Conservation (phyloP, 2,113 vertebrate species). For the Vireo altiloquus region DNA sequence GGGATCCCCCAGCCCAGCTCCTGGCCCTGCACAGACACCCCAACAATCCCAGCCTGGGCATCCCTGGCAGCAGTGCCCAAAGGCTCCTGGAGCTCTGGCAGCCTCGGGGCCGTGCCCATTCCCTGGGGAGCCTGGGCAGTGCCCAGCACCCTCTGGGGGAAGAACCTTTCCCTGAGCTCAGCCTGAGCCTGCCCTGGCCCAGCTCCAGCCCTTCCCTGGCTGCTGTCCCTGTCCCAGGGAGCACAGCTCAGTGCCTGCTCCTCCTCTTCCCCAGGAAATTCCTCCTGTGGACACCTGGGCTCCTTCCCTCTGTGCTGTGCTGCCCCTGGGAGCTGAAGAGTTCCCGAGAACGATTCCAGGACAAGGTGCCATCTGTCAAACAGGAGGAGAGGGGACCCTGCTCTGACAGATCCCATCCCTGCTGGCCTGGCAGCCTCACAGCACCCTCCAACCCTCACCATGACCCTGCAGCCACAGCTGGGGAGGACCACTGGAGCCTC, state of each 20-base stretch:
- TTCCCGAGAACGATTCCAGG: background rate
- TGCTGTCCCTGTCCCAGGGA: background rate
- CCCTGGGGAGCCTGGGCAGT: background rate
- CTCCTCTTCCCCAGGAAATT: background rate
- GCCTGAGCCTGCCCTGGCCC: background rate
- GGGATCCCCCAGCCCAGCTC: accelerated
- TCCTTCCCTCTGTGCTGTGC: background rate
- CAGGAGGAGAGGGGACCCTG: background rate
- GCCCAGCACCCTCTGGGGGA: background rate
- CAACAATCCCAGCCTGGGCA: background rate
- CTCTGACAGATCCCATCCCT: accelerated
- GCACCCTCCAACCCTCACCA: background rate
- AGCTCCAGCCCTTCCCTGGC: background rate
- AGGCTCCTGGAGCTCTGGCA: background rate
- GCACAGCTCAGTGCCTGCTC: accelerated
- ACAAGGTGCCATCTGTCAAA: background rate
- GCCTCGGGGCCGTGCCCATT: background rate
- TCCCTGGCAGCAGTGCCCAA: background rate
- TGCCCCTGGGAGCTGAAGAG: background rate
- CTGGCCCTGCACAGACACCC: background rate
- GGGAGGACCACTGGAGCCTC: background rate
- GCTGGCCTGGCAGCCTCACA: background rate
- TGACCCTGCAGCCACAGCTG: background rate
- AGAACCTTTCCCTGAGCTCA: background rate
- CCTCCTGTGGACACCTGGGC: background rate